Conservation (phyloP, 53 echinoderm and acorn worm genomes). For the Holothuria scabra region DNA sequence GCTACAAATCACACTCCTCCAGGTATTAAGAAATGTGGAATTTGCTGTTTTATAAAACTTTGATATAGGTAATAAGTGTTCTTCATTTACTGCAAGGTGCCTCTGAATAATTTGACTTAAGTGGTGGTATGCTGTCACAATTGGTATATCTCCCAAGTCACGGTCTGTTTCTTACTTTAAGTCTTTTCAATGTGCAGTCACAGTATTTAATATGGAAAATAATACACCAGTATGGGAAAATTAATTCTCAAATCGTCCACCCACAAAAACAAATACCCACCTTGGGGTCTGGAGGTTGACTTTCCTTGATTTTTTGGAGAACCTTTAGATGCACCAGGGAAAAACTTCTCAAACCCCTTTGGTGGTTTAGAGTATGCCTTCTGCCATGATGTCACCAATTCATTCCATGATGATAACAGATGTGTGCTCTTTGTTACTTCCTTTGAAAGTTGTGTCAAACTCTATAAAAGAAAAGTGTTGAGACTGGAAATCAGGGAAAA, state of each 20-base stretch:
- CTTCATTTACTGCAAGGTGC: too few species aligned
- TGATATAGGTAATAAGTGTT: too few species aligned
- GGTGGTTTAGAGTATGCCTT: slow-evolving; percentile 82
- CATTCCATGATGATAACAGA: slow-evolving; percentile 1
- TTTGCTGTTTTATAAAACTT: too few species aligned
- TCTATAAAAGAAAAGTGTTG: not conserved
- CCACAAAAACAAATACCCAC: slow-evolving; percentile 39
- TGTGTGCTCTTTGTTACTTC: not conserved
- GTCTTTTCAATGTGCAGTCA: too few species aligned
- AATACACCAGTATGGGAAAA: not conserved
- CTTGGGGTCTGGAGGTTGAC: slow-evolving; percentile 24
- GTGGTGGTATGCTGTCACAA: too few species aligned
- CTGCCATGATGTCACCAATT: slow-evolving; percentile 47
- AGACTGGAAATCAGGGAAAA: too few species aligned
- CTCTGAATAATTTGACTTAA: too few species aligned
- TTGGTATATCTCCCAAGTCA: too few species aligned
- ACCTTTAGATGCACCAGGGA: slow-evolving; percentile 65
- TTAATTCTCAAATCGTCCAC: not conserved
- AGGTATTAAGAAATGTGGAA: too few species aligned
- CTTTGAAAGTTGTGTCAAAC: slow-evolving; percentile 20
- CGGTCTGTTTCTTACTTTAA: too few species aligned
- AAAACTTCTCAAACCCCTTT: slow-evolving; percentile 98
- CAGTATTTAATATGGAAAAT: not conserved
- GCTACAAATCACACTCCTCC: too few species aligned
- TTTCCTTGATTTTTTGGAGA: slow-evolving; percentile 23